These are phyloP conservation scores for Chrysomela aeneicollis DNA, from an alignment of 2,888 invertebrate genomes.

Conservation along the genomic window DNA sequence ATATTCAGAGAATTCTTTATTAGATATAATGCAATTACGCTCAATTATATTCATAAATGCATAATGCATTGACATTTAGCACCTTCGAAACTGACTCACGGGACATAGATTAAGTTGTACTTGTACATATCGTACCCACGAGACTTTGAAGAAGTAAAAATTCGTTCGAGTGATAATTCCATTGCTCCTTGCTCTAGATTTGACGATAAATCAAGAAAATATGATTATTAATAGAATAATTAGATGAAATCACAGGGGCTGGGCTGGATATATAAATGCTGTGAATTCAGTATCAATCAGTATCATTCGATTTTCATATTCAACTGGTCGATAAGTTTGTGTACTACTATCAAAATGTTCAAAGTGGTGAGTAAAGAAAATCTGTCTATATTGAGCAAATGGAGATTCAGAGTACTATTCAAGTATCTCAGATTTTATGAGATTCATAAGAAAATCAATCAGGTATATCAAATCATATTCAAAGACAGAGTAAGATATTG, in stretches of 20 bases:
- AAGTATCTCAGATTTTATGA: no score
- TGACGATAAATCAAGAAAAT: not conserved
- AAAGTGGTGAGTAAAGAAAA: not conserved
- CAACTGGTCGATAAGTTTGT: not conserved
- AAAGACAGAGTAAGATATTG: no score
- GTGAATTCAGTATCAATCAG: not conserved
- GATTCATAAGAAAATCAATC: no score
- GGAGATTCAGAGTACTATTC: no score
- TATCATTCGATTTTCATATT: not conserved
- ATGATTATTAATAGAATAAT: not conserved
- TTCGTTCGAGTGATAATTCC: not conserved
- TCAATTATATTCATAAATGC: not conserved
- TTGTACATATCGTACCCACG: not conserved
- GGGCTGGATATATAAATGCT: not conserved
- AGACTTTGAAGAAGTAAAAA: not conserved
- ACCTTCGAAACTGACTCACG: not conserved
- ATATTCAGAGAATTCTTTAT: not conserved
- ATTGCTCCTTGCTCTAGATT: not conserved
- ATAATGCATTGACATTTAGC: conserved; percentile 1
- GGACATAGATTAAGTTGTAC: not conserved
- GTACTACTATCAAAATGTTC: not conserved
- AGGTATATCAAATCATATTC: no score
- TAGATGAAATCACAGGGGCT: not conserved
- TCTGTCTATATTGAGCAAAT: not conserved
- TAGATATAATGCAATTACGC: not conserved